Evolutionary conservation across 2,113 vertebrate species (phyloP), one percentile per base, ranked within the genome.

Genomic region (Thalassoma bifasciatum): DNA sequence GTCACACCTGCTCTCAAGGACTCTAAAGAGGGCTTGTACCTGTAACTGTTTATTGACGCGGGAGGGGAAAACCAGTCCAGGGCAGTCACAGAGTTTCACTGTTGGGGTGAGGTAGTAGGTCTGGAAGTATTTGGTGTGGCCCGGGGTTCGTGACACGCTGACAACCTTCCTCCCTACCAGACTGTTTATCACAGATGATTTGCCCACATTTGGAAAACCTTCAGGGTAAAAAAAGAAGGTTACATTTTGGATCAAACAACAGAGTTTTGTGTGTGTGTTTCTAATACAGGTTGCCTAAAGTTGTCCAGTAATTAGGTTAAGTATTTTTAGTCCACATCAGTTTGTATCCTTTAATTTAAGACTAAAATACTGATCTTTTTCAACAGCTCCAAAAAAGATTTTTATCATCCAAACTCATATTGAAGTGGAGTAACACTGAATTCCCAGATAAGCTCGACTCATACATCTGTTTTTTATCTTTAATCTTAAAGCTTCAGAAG

Each of bases 61-160:
- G 0, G 96, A 98, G 2, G 97, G 97, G 81, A 98, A 97, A 66
- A 96, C 93, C 8, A 98, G 95, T 30, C 96, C 97, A 0, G 97
- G 96, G 78, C 96, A 98, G 89, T 97, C 97, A 5, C 96, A 98
- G 16, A 98, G 94, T 63, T 96, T 96, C 51, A 98, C 95, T 0
- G 94, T 92, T 12, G 95, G 95, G 2, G 96, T 96, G 87, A 98
- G 96, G 91, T 96, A 98, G 87, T 98, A 97, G 3, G 97, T 98
- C 93, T 98, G 97, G 88, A 98, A 98, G 80, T 98, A 98, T 72
- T 97, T 96, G 24, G 97, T 98, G 86, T 97, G 96, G n/a, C 97
- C 96, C 0, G 96, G 97, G 0, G 95, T 96, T 11, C 96, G 94
- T 36, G 97, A 98, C 19, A 98, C 96, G 6, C 96, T 97, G 80